Base-by-base conservation (phyloP, 2,888 invertebrate species). In the Drosophila histrio region DNA sequence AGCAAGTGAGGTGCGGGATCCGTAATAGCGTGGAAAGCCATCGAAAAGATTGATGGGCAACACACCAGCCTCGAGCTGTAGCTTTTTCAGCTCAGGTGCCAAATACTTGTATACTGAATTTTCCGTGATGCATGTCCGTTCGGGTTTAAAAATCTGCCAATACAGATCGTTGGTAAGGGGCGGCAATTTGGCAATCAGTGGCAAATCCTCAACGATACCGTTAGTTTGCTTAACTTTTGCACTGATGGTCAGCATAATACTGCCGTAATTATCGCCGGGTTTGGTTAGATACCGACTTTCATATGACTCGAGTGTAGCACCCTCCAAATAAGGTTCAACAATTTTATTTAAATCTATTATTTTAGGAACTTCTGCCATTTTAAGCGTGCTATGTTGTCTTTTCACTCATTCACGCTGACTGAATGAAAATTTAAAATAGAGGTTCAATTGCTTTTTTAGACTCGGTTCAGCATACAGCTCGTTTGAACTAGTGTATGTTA, bases 241-340 rank as follows among this genome's bases (percentile, higher is more conserved):
- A 22, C 74, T 73, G 2, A 92, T 77, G 1, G 92, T 91, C 0
- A 94, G 77, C 90, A 94, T 94, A 0, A 93, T 91, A 73, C 94
- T 94, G 2, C 94, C 94, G 81, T 94, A 94, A 82, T 94, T 94
- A 77, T 94, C 94, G 0, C 94, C 94, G 0, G 93, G 92, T 15
- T 92, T 92, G 8, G 93, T 93, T n/a, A 93, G 85, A 64, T 89
- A 90, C 13, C 89, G 89, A 8, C 90, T 91, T 13, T 89, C 85
- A 62, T 92, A 92, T 0, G 92, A 89, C 1, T 92, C 57, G 1
- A 93, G 75, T 60, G 80, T 84, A 1, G 65, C 75, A 7, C 87
- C 88, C 8, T 87, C 49, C 15, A 91, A 67, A 58, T 89, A 64
- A 5, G 88, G 82, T 17, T 90, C 87, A 34, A 92, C 68, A 13